Evolutionary conservation across 2,113 vertebrate species (phyloP).

Genomic region (Mystacornis crossleyi): DNA sequence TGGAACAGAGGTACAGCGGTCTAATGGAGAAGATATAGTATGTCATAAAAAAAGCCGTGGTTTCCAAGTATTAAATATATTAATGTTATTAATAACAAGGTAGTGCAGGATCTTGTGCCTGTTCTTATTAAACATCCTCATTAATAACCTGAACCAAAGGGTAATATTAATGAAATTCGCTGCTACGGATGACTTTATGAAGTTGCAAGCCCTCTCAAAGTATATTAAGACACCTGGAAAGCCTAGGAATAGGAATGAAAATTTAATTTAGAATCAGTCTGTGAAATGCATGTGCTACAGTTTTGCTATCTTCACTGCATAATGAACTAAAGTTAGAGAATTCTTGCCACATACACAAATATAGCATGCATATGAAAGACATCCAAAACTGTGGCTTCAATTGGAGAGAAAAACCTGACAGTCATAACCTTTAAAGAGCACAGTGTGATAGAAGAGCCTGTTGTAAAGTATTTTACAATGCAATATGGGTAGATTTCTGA

Average conservation of each 20-base stretch:
- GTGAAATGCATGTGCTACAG: not conserved
- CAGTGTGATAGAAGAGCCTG: not conserved
- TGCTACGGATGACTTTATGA: not conserved
- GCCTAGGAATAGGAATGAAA: not conserved
- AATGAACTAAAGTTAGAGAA: not conserved
- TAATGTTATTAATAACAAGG: not conserved
- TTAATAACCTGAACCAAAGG: not conserved
- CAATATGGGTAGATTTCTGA: not conserved
- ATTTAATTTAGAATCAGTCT: not conserved
- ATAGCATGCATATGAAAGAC: not conserved
- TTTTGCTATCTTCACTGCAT: not conserved
- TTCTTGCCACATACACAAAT: not conserved
- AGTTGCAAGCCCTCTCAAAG: not conserved
- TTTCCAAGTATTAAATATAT: slow-evolving; percentile 27
- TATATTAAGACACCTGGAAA: not conserved
- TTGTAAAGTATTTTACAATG: not conserved
- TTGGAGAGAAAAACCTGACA: not conserved
- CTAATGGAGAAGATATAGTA: not conserved
- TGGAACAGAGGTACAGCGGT: not conserved
- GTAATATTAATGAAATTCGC: not conserved
- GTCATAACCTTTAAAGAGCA: not conserved
- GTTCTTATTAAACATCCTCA: not conserved
- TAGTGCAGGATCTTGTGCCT: not conserved
- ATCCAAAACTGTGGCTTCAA: not conserved
- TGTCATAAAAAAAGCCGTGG: not conserved